Conservation (phyloP, 2,888 invertebrate species). For the Sphecodes monilicornis region DNA sequence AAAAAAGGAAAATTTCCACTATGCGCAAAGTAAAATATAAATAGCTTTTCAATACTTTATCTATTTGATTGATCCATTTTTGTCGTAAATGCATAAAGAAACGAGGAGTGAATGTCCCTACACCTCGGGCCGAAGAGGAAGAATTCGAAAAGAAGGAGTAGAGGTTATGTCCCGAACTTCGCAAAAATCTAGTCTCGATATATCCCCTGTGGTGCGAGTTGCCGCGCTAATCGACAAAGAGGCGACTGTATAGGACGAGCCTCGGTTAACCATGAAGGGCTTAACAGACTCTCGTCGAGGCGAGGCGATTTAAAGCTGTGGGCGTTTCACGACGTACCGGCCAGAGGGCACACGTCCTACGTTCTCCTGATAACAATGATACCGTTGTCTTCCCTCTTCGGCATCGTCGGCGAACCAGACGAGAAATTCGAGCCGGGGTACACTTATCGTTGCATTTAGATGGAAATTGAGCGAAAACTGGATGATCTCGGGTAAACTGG, state of each 20-base stretch:
- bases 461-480: constrained; percentile 44
- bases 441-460: constrained; percentile 48
- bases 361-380: constrained; percentile 76
- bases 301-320: constrained; percentile 67
- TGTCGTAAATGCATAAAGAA: no score
- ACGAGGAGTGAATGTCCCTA: no score
- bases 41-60: no score
- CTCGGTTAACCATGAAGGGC: constrained; percentile 73
- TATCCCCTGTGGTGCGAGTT: constrained; percentile 56
- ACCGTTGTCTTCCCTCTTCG: constrained; percentile 73
- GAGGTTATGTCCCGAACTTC: constrained; percentile 35
- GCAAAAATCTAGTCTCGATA: constrained; percentile 62
- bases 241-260: constrained; percentile 74
- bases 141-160: constrained; percentile 5
- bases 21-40: no score
- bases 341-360: constrained; percentile 56
- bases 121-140: not conserved
- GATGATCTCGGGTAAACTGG: not conserved
- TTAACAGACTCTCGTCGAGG: constrained; percentile 68
- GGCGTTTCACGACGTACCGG: constrained; percentile 55
- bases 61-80: no score
- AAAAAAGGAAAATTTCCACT: no score
- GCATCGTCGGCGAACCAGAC: constrained; percentile 24
- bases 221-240: constrained; percentile 75
- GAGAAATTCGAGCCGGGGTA: constrained; percentile 18